A percentile compares a stretch with the other conserved stretches of the same genome.
Evolutionary conservation across 2,888 invertebrate species (phyloP).

Genomic region (Spisula subtruncata): DNA sequence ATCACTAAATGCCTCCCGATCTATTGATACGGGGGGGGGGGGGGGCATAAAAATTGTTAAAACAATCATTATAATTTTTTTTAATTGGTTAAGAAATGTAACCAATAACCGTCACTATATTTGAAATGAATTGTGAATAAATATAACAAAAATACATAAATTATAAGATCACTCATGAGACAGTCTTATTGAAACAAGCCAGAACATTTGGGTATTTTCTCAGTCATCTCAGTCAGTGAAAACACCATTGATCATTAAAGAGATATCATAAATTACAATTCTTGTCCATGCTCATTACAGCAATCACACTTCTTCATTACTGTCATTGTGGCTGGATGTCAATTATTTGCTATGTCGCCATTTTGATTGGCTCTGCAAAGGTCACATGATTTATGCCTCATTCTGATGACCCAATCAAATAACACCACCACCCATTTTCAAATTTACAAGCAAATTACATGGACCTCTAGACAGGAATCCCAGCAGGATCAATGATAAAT

Average conservation of each 20-base stretch:
- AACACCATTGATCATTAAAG: neutral
- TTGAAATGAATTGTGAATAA: too few species aligned
- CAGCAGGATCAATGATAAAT: slow-evolving; percentile 41
- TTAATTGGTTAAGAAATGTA: too few species aligned
- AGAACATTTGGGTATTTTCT: slow-evolving; percentile 15
- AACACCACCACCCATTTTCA: slow-evolving; percentile 36
- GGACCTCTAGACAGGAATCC: slow-evolving; percentile 33
- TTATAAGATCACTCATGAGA: too few species aligned
- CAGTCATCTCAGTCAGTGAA: slow-evolving; percentile 23
- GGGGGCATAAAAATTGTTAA: too few species aligned
- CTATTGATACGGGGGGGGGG: too few species aligned
- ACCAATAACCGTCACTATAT: too few species aligned
- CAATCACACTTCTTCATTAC: slow-evolving; percentile 39
- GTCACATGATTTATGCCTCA: slow-evolving; percentile 55
- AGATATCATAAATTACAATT: slow-evolving; percentile 31
- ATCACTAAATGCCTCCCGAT: too few species aligned
- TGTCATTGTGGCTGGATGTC: slow-evolving; percentile 41
- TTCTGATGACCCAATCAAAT: slow-evolving; percentile 36
- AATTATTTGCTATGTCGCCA: slow-evolving; percentile 48
- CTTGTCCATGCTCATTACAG: slow-evolving; percentile 44
- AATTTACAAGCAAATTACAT: slow-evolving; percentile 52
- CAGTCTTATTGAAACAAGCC: neutral
- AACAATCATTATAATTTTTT: too few species aligned
- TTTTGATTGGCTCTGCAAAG: slow-evolving; percentile 46
- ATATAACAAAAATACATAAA: too few species aligned